Percentiles rank a stretch among this genome's conserved stretches.
Conservation (phyloP, 2,797 vertebrate species). For the Acomys russatus region DNA sequence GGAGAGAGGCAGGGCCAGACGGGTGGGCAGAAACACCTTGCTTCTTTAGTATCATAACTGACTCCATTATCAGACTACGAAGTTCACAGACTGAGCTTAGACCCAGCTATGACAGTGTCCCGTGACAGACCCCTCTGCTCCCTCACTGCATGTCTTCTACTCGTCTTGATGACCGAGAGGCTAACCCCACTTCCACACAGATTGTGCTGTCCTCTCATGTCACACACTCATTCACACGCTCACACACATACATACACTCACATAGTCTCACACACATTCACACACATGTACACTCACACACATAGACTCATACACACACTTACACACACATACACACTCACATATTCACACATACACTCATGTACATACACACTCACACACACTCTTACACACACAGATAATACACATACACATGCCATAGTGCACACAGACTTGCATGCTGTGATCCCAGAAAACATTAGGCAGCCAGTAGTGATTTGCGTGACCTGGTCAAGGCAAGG, state of each 20-base stretch:
- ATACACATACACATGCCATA: no score
- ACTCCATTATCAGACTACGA: rapidly evolving
- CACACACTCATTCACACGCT: rapidly evolving
- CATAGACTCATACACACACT: no score
- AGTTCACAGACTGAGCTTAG: not conserved
- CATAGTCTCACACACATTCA: no score
- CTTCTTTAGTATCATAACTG: not conserved
- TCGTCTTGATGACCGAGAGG: not conserved
- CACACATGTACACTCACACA: no score
- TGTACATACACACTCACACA: no score
- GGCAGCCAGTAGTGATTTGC: not conserved
- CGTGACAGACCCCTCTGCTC: not conserved
- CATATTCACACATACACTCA: no score
- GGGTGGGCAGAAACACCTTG: not conserved
- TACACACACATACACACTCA: no score
- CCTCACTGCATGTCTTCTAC: no score
- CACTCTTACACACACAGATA: no score
- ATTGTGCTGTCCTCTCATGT: not conserved
- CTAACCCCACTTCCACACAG: no score
- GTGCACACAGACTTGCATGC: not conserved
- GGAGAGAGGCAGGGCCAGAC: not conserved
- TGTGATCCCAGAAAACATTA: not conserved
- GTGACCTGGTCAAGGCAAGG: not conserved
- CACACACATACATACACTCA: no score
- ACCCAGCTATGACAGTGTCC: not conserved